Conservation (phyloP, 2,113 vertebrate species). For the Fulmarus glacialis region DNA sequence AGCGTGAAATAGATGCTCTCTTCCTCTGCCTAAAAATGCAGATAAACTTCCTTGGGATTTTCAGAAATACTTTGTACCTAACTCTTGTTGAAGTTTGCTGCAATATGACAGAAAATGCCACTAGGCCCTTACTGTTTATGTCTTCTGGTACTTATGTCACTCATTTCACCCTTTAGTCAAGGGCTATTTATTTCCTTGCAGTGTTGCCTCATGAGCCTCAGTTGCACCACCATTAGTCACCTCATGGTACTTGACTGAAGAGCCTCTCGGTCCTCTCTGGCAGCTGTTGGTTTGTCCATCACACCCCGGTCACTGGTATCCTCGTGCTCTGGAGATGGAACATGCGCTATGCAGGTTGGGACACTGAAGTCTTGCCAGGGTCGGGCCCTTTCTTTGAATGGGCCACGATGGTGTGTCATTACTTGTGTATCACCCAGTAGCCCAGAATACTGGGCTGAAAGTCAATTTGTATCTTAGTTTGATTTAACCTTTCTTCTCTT, state of each 20-base stretch:
- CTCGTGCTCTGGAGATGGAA: neutral
- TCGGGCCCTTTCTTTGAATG: neutral
- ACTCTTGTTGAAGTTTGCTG: neutral
- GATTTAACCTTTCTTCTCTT: neutral
- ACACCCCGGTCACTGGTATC: neutral
- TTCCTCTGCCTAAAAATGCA: neutral
- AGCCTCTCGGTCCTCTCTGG: neutral
- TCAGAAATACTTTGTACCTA: neutral
- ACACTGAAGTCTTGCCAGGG: neutral
- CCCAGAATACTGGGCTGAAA: neutral
- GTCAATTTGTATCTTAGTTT: neutral
- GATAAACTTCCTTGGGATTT: neutral
- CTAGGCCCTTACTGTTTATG: neutral
- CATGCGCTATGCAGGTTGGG: accelerated
- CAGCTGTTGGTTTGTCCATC: neutral
- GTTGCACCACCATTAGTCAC: neutral
- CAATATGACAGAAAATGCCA: neutral
- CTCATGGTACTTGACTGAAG: neutral
- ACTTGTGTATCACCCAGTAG: neutral
- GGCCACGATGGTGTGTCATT: accelerated
- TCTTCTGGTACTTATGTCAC: neutral
- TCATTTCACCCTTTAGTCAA: neutral
- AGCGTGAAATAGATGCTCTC: neutral
- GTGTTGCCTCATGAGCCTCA: neutral
- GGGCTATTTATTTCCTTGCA: neutral